Evolutionary conservation across 1,140 invertebrate genomes (phyloP).

Genomic region (Eriosoma lanigerum): DNA sequence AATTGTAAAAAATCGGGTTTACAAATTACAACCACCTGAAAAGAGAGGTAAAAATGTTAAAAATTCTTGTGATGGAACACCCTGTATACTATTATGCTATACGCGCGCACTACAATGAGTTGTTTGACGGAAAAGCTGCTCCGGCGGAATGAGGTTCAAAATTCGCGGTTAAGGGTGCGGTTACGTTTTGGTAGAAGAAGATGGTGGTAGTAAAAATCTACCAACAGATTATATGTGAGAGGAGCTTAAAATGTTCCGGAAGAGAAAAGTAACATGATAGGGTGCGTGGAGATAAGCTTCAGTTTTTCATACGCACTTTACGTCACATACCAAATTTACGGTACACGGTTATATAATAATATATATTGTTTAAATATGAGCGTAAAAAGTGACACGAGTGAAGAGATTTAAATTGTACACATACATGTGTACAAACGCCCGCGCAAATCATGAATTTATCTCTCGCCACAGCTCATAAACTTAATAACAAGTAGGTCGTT

Average conservation of each 20-base stretch:
- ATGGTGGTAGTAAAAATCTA: background rate
- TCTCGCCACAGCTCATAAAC: conserved; percentile 19
- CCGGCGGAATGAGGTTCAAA: background rate
- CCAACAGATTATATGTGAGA: conserved; percentile 15
- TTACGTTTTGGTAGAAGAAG: background rate
- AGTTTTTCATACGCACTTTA: conserved; percentile 19
- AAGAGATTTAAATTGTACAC: conserved; percentile 4
- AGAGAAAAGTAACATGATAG: background rate
- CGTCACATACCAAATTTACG: background rate
- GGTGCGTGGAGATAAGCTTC: background rate
- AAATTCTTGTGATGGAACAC: too few species aligned
- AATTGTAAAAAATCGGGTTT: too few species aligned
- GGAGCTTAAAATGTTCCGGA: conserved; percentile 17
- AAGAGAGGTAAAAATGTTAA: too few species aligned
- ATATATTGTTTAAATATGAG: background rate
- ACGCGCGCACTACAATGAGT: too few species aligned
- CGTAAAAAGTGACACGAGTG: conserved; percentile 12
- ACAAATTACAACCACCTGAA: too few species aligned
- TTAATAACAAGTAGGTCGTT: conserved; percentile 10
- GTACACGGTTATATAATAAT: background rate
- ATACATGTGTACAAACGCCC: background rate
- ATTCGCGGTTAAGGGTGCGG: background rate
- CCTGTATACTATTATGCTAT: too few species aligned
- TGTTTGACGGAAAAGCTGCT: too few species aligned
- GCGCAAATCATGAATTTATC: background rate